phyloP scores from a whole-genome alignment of 2,113 vertebrate genomes.

The Rhinopithecus roxellana region DNA sequence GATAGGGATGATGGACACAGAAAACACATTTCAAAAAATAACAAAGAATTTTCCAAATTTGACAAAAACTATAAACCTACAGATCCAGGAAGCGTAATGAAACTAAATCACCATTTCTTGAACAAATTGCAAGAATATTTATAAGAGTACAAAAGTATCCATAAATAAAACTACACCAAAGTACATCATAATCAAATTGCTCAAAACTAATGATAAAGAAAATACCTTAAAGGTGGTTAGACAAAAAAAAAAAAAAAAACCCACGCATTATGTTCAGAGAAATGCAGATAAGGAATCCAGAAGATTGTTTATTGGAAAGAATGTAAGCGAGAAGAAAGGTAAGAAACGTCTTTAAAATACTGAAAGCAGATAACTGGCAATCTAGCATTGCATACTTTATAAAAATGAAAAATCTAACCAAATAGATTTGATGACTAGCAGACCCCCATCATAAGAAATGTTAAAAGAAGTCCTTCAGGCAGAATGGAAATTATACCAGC shows the following conservation, averaged over 20 bases:
- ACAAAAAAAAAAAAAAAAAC: not conserved
- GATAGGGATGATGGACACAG: not conserved
- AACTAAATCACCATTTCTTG: not conserved
- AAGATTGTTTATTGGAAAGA: not conserved
- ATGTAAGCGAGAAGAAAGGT: not conserved
- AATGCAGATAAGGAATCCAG: not conserved
- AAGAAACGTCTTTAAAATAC: not conserved
- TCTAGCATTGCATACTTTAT: not conserved
- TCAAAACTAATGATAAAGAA: not conserved
- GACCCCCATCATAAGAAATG: not conserved
- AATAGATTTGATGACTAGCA: not conserved
- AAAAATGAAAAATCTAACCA: not conserved
- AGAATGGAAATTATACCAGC: not conserved
- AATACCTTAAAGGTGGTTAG: not conserved
- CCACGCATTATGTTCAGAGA: not conserved
- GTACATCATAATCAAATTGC: not conserved
- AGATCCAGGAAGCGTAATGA: not conserved
- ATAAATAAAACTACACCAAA: not conserved
- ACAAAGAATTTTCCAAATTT: not conserved
- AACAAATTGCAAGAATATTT: not conserved
- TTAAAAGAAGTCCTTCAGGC: not conserved
- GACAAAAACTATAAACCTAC: not conserved
- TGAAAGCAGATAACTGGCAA: not conserved
- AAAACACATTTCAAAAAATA: not conserved
- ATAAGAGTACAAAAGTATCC: not conserved